These are phyloP conservation scores for Cosmia trapezina DNA, from an alignment of 2,888 invertebrate species.

Conservation along the genomic window DNA sequence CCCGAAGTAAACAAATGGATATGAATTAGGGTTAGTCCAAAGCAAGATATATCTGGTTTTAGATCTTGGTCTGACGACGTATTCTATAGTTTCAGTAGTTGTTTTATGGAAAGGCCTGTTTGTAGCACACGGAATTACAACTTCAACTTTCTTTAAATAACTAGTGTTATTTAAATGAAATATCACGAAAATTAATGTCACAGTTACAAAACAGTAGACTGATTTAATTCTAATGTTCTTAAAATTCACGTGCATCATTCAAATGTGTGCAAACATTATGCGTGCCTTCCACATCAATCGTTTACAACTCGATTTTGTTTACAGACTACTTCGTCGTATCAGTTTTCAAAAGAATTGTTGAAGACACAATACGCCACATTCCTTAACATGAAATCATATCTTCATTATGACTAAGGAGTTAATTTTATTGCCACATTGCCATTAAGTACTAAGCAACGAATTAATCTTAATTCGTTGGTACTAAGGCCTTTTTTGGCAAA, in stretches of 20 bases:
- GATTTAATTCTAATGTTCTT: conserved; percentile 45
- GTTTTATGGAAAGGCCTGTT: conserved; percentile 21
- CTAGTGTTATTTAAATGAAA: conserved; percentile 53
- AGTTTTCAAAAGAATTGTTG: conserved; percentile 36
- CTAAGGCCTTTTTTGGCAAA: background rate
- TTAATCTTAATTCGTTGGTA: too few species aligned
- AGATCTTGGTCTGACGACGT: background rate
- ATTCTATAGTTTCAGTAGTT: conserved; percentile 13
- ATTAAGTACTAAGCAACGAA: background rate
- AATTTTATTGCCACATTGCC: background rate
- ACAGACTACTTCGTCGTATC: conserved; percentile 16
- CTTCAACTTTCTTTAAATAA: conserved; percentile 36
- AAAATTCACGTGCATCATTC: conserved; percentile 37
- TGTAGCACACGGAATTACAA: conserved; percentile 7
- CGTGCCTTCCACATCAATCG: background rate
- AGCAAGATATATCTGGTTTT: conserved; percentile 77
- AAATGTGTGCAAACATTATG: conserved; percentile 15
- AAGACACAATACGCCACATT: conserved; percentile 20
- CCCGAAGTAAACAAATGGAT: conserved; percentile 76
- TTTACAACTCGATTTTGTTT: conserved; percentile 35
- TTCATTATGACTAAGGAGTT: background rate
- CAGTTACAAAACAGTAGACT: conserved; percentile 43
- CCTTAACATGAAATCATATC: conserved; percentile 2
- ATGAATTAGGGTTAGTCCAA: conserved; percentile 76
- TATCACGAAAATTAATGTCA: conserved; percentile 45